Evolutionary conservation across 2,888 invertebrate genomes (phyloP).

Genomic region (Pristionchus arcanus): DNA sequence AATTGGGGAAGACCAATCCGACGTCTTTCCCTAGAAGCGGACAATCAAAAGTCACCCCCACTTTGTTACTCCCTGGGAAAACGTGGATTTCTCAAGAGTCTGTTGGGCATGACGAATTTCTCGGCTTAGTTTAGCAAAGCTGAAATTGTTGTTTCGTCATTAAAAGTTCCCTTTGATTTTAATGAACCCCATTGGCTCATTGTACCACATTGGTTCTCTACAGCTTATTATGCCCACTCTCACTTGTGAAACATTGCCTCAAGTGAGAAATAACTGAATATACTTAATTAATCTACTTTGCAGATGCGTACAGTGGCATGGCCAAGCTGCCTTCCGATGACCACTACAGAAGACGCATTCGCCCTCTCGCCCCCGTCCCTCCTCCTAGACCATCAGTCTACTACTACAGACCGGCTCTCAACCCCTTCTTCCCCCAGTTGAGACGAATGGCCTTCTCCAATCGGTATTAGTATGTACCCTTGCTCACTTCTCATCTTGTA

Average conservation of each 20-base stretch:
- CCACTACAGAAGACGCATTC: not conserved
- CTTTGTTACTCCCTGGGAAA: not conserved
- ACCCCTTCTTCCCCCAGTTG: slow-evolving; percentile 43
- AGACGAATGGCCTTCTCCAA: slow-evolving; percentile 33
- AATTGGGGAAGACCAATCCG: not conserved
- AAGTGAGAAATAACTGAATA: no score
- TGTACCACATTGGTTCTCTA: no score
- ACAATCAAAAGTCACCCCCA: slow-evolving; percentile 8
- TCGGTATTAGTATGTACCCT: not conserved
- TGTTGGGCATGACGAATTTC: not conserved
- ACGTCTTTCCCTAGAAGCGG: not conserved
- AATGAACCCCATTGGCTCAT: not conserved
- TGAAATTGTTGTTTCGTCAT: not conserved
- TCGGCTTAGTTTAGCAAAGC: not conserved
- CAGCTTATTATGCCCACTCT: no score
- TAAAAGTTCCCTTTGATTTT: not conserved
- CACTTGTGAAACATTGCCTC: no score
- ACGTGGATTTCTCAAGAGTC: slow-evolving; percentile 12
- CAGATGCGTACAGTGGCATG: slow-evolving; percentile 18
- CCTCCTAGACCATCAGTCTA: not conserved
- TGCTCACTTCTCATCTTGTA: not conserved
- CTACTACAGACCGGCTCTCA: not conserved
- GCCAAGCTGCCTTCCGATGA: not conserved
- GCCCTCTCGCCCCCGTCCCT: not conserved
- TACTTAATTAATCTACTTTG: not conserved